Percentiles rank a stretch among this genome's conserved stretches.
Conservation (phyloP, 2,797 vertebrate genomes). For the Chelidonichthys spinosus region DNA sequence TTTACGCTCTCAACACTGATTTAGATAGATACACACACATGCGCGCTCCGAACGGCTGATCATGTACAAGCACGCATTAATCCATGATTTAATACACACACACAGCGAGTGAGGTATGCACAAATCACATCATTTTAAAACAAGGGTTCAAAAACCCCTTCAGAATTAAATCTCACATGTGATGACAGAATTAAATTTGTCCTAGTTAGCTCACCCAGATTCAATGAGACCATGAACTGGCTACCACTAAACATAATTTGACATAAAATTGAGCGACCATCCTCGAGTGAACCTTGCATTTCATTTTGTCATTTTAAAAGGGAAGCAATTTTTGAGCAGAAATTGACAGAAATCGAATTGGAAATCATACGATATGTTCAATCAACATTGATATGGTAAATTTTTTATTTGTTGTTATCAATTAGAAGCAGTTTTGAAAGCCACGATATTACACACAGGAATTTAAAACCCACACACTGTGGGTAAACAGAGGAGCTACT, state of each 20-base stretch:
- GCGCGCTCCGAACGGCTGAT: conserved; percentile 51
- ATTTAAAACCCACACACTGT: conserved; percentile 52
- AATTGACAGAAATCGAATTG: background rate
- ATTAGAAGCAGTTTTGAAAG: conserved; percentile 26
- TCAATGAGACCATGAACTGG: background rate
- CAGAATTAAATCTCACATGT: conserved; percentile 29
- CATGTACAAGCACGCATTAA: conserved; percentile 52
- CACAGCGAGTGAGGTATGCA: conserved; percentile 14
- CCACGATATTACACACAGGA: background rate
- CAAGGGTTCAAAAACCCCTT: conserved; percentile 35
- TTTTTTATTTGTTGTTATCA: background rate
- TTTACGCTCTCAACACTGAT: conserved; percentile 76
- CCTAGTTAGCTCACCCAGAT: conserved; percentile 15
- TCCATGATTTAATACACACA: conserved; percentile 49
- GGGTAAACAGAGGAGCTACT: conserved; percentile 57
- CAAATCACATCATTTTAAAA: conserved; percentile 61
- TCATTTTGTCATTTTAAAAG: background rate
- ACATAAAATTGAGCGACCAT: background rate
- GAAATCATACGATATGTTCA: background rate
- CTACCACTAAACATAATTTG: background rate
- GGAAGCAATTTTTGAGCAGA: background rate
- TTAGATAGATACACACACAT: conserved; percentile 75
- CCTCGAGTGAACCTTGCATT: background rate
- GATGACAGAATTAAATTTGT: conserved; percentile 16
- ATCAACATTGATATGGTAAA: conserved; percentile 1